Evolutionary conservation across 2,113 vertebrate genomes (phyloP).

Genomic region (Nanorana parkeri): DNA sequence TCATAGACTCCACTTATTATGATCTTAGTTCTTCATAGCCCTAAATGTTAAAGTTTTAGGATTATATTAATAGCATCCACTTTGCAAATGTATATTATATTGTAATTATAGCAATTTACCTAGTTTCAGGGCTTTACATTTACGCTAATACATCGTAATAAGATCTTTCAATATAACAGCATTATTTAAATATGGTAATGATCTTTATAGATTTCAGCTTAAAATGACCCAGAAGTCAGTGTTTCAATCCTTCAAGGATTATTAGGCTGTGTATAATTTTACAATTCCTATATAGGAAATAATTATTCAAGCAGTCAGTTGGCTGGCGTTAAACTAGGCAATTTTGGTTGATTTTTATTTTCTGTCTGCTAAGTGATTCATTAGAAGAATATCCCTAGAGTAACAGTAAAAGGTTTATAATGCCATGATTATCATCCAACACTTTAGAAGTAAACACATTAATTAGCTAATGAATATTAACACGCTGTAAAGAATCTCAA

Average conservation of each 20-base stretch:
- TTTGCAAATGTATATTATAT: too few relatives aligned
- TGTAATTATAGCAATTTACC: too few relatives aligned
- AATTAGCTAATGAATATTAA: slow-evolving; percentile 55
- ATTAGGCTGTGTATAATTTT: slow-evolving; percentile 52
- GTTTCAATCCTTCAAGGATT: slow-evolving; percentile 31
- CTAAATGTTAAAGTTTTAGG: too few relatives aligned
- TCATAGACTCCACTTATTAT: too few relatives aligned
- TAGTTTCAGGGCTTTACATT: too few relatives aligned
- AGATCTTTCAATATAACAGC: neutral
- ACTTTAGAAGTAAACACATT: slow-evolving; percentile 53
- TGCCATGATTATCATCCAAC: slow-evolving; percentile 47
- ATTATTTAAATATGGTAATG: neutral
- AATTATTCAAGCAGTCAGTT: slow-evolving; percentile 40
- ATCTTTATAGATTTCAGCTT: slow-evolving; percentile 3
- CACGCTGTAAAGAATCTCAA: slow-evolving; percentile 23
- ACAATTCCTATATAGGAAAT: slow-evolving; percentile 39
- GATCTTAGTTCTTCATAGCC: too few relatives aligned
- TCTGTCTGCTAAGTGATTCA: slow-evolving; percentile 41
- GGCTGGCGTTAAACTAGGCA: slow-evolving; percentile 22
- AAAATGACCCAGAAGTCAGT: slow-evolving; percentile 18
- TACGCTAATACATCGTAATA: too few relatives aligned
- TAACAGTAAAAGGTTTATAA: slow-evolving; percentile 57
- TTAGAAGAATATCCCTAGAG: slow-evolving; percentile 52
- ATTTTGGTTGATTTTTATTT: slow-evolving; percentile 49
- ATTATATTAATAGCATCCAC: too few relatives aligned